Conservation (phyloP, 2,113 vertebrate species). For the Neomonachus schauinslandi region DNA sequence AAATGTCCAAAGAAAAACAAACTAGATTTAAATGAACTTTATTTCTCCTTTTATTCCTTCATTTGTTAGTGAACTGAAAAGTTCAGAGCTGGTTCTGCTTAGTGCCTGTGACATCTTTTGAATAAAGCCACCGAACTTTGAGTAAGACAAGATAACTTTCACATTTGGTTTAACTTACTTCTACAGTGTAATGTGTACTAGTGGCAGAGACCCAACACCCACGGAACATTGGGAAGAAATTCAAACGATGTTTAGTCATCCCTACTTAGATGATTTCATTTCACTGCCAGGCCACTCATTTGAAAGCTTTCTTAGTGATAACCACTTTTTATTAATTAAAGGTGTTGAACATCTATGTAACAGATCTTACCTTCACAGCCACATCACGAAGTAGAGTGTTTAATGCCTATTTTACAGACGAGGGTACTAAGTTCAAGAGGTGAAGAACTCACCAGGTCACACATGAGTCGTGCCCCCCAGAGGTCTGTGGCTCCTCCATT, state of each 20-base stretch:
- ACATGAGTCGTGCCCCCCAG: neutral
- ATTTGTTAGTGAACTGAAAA: neutral
- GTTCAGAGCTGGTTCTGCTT: neutral
- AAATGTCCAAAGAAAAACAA: neutral
- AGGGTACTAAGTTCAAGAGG: neutral
- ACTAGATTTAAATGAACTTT: neutral
- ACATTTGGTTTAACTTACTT: conserved; percentile 35
- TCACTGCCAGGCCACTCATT: neutral
- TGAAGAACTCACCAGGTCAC: neutral
- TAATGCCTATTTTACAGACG: neutral
- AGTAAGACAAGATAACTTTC: neutral
- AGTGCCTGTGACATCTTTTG: neutral
- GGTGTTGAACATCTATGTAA: neutral
- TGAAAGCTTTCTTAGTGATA: neutral
- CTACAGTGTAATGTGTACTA: neutral
- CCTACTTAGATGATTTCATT: conserved; percentile 8
- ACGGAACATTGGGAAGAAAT: neutral
- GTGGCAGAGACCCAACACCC: neutral
- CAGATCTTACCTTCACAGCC: neutral
- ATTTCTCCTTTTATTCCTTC: neutral
- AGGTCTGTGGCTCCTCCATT: neutral
- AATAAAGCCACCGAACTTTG: neutral
- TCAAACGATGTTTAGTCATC: neutral
- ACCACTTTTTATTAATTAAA: conserved; percentile 8
- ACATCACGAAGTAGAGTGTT: neutral